Conservation (phyloP, 2,113 vertebrate species). For the Malurus alboscapulatus region DNA sequence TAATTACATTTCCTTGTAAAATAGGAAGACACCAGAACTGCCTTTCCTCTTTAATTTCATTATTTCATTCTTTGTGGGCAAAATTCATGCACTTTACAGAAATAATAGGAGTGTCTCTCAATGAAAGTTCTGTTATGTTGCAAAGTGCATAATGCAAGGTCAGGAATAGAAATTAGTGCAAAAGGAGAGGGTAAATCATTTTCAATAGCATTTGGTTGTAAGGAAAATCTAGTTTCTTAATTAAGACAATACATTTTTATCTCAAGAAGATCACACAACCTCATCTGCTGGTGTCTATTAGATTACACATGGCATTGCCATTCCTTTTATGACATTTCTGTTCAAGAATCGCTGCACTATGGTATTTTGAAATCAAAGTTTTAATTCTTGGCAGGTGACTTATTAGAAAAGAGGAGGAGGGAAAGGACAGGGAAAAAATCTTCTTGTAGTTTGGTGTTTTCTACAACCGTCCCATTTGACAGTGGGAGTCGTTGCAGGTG, state of each 20-base stretch:
- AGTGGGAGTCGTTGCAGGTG: slow-evolving; percentile 57
- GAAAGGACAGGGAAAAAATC: not conserved
- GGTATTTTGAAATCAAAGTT: slow-evolving; percentile 55
- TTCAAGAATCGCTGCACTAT: slow-evolving; percentile 16
- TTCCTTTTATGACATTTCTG: slow-evolving; percentile 30
- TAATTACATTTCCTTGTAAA: not conserved
- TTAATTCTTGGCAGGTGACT: slow-evolving; percentile 55
- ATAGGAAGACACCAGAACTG: not conserved
- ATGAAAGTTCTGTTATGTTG: slow-evolving; percentile 2
- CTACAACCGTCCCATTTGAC: slow-evolving; percentile 54
- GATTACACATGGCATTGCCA: not conserved
- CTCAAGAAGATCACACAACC: not conserved
- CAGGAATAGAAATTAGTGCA: not conserved
- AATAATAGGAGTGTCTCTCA: not conserved
- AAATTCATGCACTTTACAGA: slow-evolving; percentile 17
- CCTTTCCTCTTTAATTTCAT: not conserved
- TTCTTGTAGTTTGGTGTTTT: not conserved
- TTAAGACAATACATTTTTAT: slow-evolving; percentile 30
- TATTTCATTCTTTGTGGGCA: not conserved
- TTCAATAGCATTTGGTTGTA: not conserved
- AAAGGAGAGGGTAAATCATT: not conserved
- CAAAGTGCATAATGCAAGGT: not conserved
- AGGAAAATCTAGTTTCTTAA: slow-evolving; percentile 35
- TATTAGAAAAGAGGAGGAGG: slow-evolving; percentile 20
- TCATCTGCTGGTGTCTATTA: not conserved